A percentile compares a stretch with the other conserved stretches of the same genome.
These are phyloP conservation scores for Bettongia penicillata DNA, from an alignment of 2,113 vertebrate genomes.

Conservation along the genomic window DNA sequence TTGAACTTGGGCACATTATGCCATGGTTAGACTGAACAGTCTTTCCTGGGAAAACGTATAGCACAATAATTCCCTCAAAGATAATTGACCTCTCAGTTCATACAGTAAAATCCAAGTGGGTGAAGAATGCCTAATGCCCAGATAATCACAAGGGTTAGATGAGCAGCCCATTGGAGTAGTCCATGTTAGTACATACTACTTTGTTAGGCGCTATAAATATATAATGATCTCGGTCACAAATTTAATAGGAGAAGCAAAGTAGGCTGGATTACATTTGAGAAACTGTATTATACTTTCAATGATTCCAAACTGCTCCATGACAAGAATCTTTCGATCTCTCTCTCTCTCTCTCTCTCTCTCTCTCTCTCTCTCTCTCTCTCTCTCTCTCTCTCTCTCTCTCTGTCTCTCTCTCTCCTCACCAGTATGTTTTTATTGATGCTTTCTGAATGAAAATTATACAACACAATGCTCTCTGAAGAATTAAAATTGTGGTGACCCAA, in stretches of 20 bases:
- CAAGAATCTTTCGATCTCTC: neutral
- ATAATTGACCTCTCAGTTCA: neutral
- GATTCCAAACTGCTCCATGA: neutral
- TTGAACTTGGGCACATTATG: neutral
- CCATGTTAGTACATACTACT: too few relatives aligned
- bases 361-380: too few relatives aligned
- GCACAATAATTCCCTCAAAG: neutral
- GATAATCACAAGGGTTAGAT: neutral
- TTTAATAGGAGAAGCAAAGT: neutral
- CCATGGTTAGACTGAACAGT: neutral
- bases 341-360: too few relatives aligned
- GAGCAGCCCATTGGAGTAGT: neutral
- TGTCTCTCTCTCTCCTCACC: too few relatives aligned
- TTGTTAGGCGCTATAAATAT: neutral
- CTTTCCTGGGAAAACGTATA: neutral
- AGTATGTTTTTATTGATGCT: too few relatives aligned
- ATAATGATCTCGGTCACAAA: neutral
- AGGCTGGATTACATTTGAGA: neutral
- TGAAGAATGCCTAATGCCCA: neutral
- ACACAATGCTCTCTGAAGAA: neutral
- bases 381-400: too few relatives aligned
- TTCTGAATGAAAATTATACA: neutral
- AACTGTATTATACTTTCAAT: neutral
- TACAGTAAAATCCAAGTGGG: neutral
- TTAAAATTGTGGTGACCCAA: neutral